Conservation (phyloP, 1,140 invertebrate species). For the Epicauta chinensis region DNA sequence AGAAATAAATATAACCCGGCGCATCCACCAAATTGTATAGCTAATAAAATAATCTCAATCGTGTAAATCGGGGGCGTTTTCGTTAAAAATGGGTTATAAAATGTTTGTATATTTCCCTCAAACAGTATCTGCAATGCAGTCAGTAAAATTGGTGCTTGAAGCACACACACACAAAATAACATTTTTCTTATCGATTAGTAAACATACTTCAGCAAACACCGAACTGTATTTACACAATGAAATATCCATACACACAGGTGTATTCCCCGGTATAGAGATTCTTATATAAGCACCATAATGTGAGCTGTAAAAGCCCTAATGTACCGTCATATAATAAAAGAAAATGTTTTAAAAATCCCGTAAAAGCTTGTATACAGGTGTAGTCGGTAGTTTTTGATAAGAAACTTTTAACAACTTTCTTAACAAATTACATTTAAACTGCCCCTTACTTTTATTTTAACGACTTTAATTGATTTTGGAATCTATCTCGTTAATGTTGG, state of each 20-base stretch:
- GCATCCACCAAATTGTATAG: too few relatives aligned
- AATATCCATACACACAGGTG: constrained; percentile 13
- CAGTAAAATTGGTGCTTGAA: not conserved
- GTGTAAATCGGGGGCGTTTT: too few relatives aligned
- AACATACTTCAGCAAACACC: not conserved
- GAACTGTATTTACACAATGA: constrained; percentile 5
- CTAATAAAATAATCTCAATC: too few relatives aligned
- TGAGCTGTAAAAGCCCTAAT: constrained; percentile 8
- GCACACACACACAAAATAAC: constrained; percentile 4
- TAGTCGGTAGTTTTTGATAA: constrained; percentile 2
- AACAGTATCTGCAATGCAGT: constrained; percentile 12
- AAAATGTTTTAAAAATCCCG: constrained; percentile 7
- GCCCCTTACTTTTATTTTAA: too few relatives aligned
- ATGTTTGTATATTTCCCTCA: too few relatives aligned
- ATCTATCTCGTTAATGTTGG: too few relatives aligned
- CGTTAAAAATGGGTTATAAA: too few relatives aligned
- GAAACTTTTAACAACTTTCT: constrained; percentile 13
- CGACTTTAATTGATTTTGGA: too few relatives aligned
- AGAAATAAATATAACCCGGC: too few relatives aligned
- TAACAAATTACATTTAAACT: constrained; percentile 1
- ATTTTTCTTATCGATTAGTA: constrained; percentile 17
- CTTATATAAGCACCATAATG: not conserved
- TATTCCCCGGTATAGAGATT: constrained; percentile 2
- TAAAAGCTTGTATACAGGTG: constrained; percentile 11
- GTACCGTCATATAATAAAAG: constrained; percentile 2